Percentiles rank a stretch among this genome's conserved stretches.
Conservation (phyloP, 2,797 vertebrate species). For the Esox masquinongy region DNA sequence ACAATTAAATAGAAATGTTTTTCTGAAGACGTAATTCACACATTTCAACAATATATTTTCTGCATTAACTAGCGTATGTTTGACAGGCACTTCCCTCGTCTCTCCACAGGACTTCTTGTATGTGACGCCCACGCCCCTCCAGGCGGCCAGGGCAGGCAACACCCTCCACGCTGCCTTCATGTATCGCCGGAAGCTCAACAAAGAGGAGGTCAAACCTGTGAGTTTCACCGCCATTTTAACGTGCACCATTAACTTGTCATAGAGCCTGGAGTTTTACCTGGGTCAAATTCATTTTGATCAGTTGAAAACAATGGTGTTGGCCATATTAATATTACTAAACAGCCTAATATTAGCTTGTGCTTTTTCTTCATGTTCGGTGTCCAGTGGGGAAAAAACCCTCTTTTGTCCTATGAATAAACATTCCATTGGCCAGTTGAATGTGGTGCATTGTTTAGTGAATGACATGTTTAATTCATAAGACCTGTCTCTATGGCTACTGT, state of each 20-base stretch:
- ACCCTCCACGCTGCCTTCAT: constrained; percentile 73
- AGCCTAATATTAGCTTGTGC: background rate
- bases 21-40: too few species aligned
- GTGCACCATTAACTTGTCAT: background rate
- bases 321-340: background rate
- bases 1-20: too few species aligned
- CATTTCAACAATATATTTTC: too few species aligned
- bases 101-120: constrained; percentile 85
- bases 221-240: constrained; percentile 42
- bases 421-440: background rate
- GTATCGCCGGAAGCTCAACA: constrained; percentile 79
- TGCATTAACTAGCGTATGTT: too few species aligned
- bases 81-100: too few species aligned
- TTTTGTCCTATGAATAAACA: background rate
- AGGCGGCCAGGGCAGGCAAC: constrained; percentile 80
- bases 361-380: background rate
- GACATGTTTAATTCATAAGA: background rate
- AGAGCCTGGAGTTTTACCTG: background rate
- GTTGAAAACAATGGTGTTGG: background rate
- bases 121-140: constrained; percentile 85
- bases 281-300: background rate
- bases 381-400: background rate
- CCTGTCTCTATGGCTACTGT: background rate
- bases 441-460: background rate
- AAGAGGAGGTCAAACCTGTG: constrained; percentile 81